Base-by-base conservation (phyloP, 2,113 vertebrate genomes). In the Balaenoptera acutorostrata region DNA sequence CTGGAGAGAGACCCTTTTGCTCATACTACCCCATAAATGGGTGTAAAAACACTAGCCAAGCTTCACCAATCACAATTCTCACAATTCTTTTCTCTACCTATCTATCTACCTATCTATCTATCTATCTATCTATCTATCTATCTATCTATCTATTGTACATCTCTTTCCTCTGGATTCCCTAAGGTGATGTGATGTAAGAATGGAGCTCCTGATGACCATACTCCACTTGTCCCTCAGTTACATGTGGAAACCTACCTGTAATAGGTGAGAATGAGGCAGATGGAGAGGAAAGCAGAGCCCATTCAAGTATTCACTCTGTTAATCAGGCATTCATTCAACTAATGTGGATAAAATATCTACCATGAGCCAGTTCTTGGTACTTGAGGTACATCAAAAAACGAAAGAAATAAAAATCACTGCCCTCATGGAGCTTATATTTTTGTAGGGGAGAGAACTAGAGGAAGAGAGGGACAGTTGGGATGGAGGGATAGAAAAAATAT, bases 231-330 rank as follows among this genome's bases (percentile, higher is more conserved):
- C 17, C 11, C 33, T 90, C 14, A 59, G 7, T 93, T 20, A 49
- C 10, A 8, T 13, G 23, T 25, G 7, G 15, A 82, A 78, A 52
- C 31, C 46, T 8, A 61, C 15, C 36, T 77, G 7, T 3, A 91
- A 63, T 31, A 74, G 10, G 5, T 46, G 12, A 72, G 18, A 95
- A 86, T 86, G 18, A 71, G 5, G 31, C 13, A 20, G 84, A 59
- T 68, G 66, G 78, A 23, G 12, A 94, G 3, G 49, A 85, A 97
- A 94, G 6, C 44, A 64, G 18, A 96, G 41, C 20, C 33, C 17
- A 71, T 61, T 63, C 21, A 49, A 77, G 20, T 20, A 36, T 23
- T 64, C 17, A 78, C 88, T 84, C 23, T 57, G 6, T 63, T 46
- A 39, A 17, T 39, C 61, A 72, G 1, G 72, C n/a, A 80, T 46